These are phyloP conservation scores for Oriolus oriolus DNA, from an alignment of 2,113 vertebrate species.

Conservation along the genomic window DNA sequence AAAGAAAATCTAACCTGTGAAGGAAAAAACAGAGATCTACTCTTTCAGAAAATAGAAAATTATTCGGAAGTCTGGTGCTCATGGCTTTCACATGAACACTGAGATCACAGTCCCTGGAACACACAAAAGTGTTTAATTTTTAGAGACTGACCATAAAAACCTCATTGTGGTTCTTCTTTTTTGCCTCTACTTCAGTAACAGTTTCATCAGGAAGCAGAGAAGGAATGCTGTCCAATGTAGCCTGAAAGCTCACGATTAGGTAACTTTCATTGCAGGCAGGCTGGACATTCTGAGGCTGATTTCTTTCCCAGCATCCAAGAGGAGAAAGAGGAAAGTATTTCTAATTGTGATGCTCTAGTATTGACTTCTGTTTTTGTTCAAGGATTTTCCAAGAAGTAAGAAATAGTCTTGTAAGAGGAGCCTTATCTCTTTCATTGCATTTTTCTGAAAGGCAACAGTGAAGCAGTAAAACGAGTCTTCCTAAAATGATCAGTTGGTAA, in stretches of 20 bases:
- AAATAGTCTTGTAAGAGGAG: neutral
- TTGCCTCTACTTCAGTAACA: neutral
- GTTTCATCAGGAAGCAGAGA: neutral
- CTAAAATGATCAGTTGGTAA: neutral
- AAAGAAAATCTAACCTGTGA: neutral
- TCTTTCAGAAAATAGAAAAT: neutral
- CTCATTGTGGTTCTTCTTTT: neutral
- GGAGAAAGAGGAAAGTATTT: neutral
- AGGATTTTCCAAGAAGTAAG: neutral
- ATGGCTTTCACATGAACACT: neutral
- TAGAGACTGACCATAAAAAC: neutral
- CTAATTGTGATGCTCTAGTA: neutral
- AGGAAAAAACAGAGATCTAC: neutral
- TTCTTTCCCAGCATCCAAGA: neutral
- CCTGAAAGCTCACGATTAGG: neutral
- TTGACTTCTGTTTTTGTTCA: neutral
- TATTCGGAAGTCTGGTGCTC: neutral
- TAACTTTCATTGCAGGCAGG: neutral
- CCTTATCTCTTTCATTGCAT: neutral
- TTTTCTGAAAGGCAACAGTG: neutral
- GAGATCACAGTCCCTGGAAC: neutral
- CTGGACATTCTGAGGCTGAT: neutral
- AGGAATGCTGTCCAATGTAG: neutral
- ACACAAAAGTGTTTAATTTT: neutral
- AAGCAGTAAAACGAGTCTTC: neutral